These are phyloP conservation scores for Nibea coibor DNA, from an alignment of 2,113 vertebrate genomes.

Conservation along the genomic window DNA sequence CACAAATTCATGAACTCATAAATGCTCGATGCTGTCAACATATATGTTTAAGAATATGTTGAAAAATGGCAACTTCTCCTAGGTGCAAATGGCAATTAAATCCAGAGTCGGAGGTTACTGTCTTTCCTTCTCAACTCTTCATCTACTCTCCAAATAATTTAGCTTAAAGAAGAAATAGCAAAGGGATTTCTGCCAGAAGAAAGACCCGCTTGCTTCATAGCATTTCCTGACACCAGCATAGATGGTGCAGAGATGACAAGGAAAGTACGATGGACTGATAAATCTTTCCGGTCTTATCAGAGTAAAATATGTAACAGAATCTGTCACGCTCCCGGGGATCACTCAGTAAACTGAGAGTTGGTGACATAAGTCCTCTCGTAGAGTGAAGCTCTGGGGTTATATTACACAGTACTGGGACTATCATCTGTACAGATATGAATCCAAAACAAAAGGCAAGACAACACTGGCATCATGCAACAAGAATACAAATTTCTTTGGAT, in stretches of 20 bases:
- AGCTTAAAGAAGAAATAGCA: neutral
- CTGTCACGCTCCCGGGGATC: slow-evolving; percentile 31
- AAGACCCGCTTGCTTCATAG: neutral
- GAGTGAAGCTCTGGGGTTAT: slow-evolving; percentile 18
- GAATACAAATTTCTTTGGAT: neutral
- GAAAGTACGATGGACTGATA: slow-evolving; percentile 35
- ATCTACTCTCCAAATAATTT: slow-evolving; percentile 19
- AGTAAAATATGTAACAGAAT: slow-evolving; percentile 32
- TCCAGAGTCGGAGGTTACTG: slow-evolving; percentile 32
- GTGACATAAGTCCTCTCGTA: slow-evolving; percentile 30
- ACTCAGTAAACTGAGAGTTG: slow-evolving; percentile 43
- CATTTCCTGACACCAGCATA: slow-evolving; percentile 23
- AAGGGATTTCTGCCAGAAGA: slow-evolving; percentile 18
- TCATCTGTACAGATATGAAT: slow-evolving; percentile 36
- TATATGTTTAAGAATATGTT: too few species aligned
- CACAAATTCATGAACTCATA: neutral
- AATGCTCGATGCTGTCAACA: too few species aligned
- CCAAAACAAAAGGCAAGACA: slow-evolving; percentile 57
- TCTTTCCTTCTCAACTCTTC: slow-evolving; percentile 34
- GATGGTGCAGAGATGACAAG: slow-evolving; percentile 45
- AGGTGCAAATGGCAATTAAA: slow-evolving; percentile 32
- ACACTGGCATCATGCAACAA: slow-evolving; percentile 45
- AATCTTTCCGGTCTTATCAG: neutral
- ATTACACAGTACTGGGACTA: slow-evolving; percentile 27
- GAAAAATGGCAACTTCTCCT: slow-evolving; percentile 7